Evolutionary conservation across 2,888 invertebrate species (phyloP).

Genomic region (Rotaria sp.): DNA sequence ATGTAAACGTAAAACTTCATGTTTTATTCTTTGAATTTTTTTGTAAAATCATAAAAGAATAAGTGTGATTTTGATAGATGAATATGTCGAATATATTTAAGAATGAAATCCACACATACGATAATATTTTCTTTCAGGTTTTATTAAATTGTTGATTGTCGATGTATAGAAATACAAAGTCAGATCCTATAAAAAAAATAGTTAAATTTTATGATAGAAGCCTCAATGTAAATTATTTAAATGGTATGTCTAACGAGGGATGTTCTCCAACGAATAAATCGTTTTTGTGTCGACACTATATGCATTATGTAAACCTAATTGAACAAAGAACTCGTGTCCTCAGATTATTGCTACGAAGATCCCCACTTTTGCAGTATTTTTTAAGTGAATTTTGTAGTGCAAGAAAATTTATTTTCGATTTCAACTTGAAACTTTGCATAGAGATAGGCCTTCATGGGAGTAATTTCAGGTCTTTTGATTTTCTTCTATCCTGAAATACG

Average conservation of each 20-base stretch:
- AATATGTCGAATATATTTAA: conserved; percentile 80
- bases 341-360: too few relatives aligned
- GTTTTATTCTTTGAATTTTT: background rate
- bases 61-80: conserved; percentile 97
- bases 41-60: conserved; percentile 79
- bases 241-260: conserved; percentile 60
- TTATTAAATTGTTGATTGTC: background rate
- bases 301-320: too few relatives aligned
- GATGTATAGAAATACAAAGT: conserved; percentile 61
- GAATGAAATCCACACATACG: conserved; percentile 68
- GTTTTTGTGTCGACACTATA: too few relatives aligned
- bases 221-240: conserved; percentile 81
- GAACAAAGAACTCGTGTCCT: too few relatives aligned
- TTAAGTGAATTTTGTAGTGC: too few relatives aligned
- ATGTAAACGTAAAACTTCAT: conserved; percentile 41
- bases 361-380: too few relatives aligned
- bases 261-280: background rate
- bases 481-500: too few relatives aligned
- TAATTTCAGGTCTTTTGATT: too few relatives aligned
- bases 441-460: too few relatives aligned
- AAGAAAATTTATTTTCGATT: too few relatives aligned
- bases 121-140: background rate
- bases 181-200: conserved; percentile 74
- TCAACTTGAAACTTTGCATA: too few relatives aligned
- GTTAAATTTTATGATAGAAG: conserved; percentile 63